Conservation (phyloP, 1,140 invertebrate genomes). For the Neodiprion lecontei region DNA sequence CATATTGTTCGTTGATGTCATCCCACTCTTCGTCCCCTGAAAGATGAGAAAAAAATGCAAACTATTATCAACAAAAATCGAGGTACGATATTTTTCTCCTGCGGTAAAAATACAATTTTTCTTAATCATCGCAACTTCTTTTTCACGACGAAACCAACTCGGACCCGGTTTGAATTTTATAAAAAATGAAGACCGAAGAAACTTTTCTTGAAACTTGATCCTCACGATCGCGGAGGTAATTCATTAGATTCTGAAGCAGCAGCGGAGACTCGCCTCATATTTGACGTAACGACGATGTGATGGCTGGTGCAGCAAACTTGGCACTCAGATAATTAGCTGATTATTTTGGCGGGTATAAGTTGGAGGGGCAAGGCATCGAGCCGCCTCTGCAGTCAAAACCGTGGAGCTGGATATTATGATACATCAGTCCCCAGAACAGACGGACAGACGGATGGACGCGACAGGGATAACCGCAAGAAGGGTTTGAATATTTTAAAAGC, state of each 20-base stretch:
- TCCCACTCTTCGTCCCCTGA: conserved; percentile 57
- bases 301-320: conserved; percentile 17
- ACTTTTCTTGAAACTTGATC: neutral
- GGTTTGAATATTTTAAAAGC: conserved; percentile 6
- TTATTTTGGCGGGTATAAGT: neutral
- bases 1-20: conserved; percentile 45
- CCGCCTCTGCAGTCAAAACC: too few species aligned
- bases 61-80: conserved; percentile 29
- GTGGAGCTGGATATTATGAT: neutral
- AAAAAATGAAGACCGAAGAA: neutral
- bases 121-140: too few species aligned
- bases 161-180: neutral
- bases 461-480: conserved; percentile 6
- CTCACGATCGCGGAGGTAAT: neutral
- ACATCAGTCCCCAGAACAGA: neutral
- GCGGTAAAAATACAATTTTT: too few species aligned
- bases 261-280: neutral
- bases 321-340: conserved; percentile 24
- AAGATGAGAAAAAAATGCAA: conserved; percentile 30
- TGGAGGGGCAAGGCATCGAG: too few species aligned
- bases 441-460: neutral
- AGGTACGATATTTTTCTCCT: conserved; percentile 35
- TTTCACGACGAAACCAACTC: too few species aligned
- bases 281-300: neutral
- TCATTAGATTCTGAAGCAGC: neutral